These are phyloP conservation scores for Hemicentrotus pulcherrimus DNA, from an alignment of 35 echinoderm and acorn worm genomes.

Conservation along the genomic window DNA sequence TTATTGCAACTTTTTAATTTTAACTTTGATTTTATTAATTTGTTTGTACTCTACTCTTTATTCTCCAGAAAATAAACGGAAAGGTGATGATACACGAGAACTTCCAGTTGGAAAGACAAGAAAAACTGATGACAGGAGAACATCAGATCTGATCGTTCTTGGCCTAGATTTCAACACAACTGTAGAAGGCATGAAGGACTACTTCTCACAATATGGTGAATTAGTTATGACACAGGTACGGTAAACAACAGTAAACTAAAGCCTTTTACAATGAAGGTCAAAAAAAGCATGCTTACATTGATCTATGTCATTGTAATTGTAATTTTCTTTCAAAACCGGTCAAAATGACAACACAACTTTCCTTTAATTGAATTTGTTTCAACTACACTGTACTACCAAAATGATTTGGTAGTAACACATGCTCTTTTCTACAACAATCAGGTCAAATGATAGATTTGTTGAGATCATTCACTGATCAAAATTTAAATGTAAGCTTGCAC, in stretches of 20 bases:
- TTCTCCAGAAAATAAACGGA: conserved; percentile 84
- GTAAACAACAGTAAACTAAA: background rate
- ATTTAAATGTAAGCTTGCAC: no score
- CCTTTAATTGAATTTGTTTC: no score
- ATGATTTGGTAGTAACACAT: no score
- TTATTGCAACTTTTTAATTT: background rate
- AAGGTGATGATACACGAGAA: conserved; percentile 85
- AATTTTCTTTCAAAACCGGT: no score
- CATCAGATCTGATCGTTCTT: conserved; percentile 87
- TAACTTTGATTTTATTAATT: background rate
- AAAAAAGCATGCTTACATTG: no score
- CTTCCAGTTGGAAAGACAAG: conserved; percentile 83
- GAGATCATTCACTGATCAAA: no score
- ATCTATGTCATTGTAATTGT: no score
- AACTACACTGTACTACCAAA: no score
- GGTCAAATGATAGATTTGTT: no score
- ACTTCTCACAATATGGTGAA: conserved; percentile 95
- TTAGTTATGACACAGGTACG: conserved; percentile 84
- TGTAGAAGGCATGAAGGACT: conserved; percentile 76
- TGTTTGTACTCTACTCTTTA: background rate
- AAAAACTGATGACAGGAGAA: conserved; percentile 73
- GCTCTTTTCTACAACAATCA: no score
- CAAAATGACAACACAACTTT: no score
- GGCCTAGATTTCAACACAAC: conserved; percentile 89
- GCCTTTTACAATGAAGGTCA: no score